Base-by-base conservation (phyloP, 1,140 invertebrate genomes). In the Zaprionus gabonicus region DNA sequence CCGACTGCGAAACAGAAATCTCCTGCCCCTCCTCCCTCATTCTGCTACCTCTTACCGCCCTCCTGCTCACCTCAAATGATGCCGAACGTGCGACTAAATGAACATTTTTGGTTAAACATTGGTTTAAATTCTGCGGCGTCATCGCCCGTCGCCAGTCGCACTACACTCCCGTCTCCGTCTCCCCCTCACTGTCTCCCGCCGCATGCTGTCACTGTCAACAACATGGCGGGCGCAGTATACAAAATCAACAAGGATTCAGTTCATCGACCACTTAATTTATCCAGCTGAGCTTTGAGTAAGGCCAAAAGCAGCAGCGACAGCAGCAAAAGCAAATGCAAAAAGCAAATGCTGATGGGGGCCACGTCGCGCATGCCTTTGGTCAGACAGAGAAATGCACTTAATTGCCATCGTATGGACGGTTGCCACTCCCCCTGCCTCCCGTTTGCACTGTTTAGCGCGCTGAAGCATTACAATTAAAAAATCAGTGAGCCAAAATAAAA, bases 181-280 rank as follows among this genome's bases (percentile, higher is more conserved):
- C 36, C 12, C 36, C 7, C 25, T 5, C 64, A 10, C 27, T 31
- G 46, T 17, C 49, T 72, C 25, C 71, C 62, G 64, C 62, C 62
- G 60, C 73, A 74, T 64, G 65, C 72, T 76, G 78, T 85, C 81
- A 75, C 78, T 88, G 83, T 87, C 84, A 84, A 90, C 85, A 76
- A 71, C 80, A 67, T 73, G 75, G 71, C 59, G 71, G 49, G 20
- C 28, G 60, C 82, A 71, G 83, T 82, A 82, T 82, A 88, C 83
- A 90, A 85, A 85, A 90, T 90, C 84, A 88, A 91, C 90, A 91
- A 85, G 90, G 90, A 82, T 91, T 82, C 90, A 91, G 90, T 91
- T 91, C 90, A 91, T 91, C 90, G 90, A 91, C 90, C 90, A 91
- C 90, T 91, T 91, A 91, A 91, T 91, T 91, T 91, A 91, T 91